Conservation (phyloP, 2,888 invertebrate species). For the Noctua comes region DNA sequence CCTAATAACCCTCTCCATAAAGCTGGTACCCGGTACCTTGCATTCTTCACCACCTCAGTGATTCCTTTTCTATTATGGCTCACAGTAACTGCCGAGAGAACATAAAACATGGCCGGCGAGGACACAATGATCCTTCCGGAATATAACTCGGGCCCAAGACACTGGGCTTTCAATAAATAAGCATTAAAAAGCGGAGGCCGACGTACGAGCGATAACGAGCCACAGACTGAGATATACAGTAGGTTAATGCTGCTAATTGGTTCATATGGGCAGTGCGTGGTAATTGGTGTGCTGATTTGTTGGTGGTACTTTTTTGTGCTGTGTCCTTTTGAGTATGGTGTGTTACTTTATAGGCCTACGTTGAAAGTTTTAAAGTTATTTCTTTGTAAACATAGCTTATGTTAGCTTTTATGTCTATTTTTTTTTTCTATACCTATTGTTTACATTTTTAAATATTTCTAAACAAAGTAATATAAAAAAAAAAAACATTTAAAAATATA, state of each 20-base stretch:
- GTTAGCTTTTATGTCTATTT: too few relatives aligned
- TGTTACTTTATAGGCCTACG: background rate
- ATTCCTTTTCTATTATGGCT: constrained; percentile 66
- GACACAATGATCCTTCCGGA: constrained; percentile 84
- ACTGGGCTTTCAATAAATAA: constrained; percentile 87
- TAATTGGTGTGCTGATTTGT: constrained; percentile 51
- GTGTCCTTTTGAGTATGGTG: background rate
- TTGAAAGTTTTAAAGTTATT: background rate
- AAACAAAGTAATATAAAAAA: too few relatives aligned
- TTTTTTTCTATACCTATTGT: too few relatives aligned
- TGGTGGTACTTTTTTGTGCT: constrained; percentile 14
- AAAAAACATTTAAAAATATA: too few relatives aligned
- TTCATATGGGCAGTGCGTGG: constrained; percentile 42
- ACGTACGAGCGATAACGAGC: constrained; percentile 79
- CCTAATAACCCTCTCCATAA: constrained; percentile 48
- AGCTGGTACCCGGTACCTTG: constrained; percentile 31
- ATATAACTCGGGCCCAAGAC: constrained; percentile 77
- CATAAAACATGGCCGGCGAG: constrained; percentile 80
- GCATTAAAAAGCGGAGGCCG: constrained; percentile 83
- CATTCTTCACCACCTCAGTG: constrained; percentile 60
- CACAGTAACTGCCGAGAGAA: constrained; percentile 60
- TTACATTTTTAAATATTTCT: too few relatives aligned
- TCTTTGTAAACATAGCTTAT: background rate
- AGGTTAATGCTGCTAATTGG: constrained; percentile 60
- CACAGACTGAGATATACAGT: constrained; percentile 68